These are phyloP conservation scores for Leptocoma aspasia DNA, from an alignment of 2,113 vertebrate species.

Conservation along the genomic window DNA sequence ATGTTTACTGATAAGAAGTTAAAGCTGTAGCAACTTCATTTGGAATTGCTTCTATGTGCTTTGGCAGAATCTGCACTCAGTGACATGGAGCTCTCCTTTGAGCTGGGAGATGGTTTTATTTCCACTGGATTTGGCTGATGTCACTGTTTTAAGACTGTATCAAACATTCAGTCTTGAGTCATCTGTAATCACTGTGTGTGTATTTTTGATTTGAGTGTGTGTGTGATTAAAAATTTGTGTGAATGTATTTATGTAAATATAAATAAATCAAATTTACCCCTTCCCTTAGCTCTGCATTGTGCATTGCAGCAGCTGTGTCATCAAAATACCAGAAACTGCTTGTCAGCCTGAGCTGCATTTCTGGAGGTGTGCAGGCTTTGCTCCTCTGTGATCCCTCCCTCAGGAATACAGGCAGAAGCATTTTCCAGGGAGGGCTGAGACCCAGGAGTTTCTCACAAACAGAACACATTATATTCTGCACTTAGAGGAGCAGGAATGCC, in stretches of 20 bases:
- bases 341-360: background rate
- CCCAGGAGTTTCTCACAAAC: background rate
- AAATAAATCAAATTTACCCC: background rate
- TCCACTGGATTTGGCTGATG: background rate
- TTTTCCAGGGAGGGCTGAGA: background rate
- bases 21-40: background rate
- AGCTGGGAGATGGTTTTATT: background rate
- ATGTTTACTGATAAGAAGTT: background rate
- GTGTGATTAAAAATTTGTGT: background rate
- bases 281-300: background rate
- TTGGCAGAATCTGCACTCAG: background rate
- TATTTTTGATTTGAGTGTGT: background rate
- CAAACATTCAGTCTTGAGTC: background rate
- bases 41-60: background rate
- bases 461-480: background rate
- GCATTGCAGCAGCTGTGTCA: background rate
- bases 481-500: background rate
- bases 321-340: background rate
- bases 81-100: background rate
- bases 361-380: background rate
- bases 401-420: background rate
- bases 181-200: fast-evolving
- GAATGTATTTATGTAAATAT: background rate
- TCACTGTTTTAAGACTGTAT: background rate
- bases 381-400: background rate